A percentile compares a stretch with the other conserved stretches of the same genome.
phyloP scores from a whole-genome alignment of 2,113 vertebrate species.

The Grantiella picta region DNA sequence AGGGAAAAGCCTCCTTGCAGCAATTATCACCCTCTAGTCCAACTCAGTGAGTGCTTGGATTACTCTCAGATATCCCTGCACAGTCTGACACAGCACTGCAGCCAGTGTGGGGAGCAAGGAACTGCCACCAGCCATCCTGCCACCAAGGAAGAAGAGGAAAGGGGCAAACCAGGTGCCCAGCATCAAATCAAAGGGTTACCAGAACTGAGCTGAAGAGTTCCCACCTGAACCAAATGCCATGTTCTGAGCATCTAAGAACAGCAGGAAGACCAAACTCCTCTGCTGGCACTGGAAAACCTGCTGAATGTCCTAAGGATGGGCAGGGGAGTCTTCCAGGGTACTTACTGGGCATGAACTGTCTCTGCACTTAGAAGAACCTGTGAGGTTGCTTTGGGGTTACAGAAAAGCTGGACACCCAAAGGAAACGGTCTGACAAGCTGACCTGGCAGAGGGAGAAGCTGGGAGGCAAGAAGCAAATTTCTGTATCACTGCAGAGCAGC shows the following conservation, averaged over 20 bases:
- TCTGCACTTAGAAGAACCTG: background rate
- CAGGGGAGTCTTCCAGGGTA: background rate
- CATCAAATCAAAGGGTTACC: background rate
- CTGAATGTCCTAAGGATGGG: no score
- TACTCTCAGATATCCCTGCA: background rate
- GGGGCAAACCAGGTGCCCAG: background rate
- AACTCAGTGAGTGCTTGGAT: fast-evolving
- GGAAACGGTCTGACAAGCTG: fast-evolving
- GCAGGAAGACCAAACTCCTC: background rate
- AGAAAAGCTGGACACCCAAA: background rate
- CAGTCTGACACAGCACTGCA: background rate
- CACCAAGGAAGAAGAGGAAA: background rate
- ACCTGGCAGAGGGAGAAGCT: background rate
- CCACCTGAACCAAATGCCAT: fast-evolving
- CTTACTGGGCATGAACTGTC: background rate
- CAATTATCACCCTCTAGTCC: background rate
- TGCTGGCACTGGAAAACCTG: background rate
- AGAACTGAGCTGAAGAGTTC: background rate
- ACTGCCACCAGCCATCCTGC: background rate
- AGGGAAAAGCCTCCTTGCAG: background rate
- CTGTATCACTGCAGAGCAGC: background rate
- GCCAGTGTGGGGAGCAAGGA: background rate
- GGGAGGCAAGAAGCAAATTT: background rate
- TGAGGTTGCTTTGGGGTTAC: background rate
- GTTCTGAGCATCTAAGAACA: background rate